A percentile compares a stretch with the other conserved stretches of the same genome.
Conservation (phyloP, 2,888 invertebrate species). For the Fragum fragum region DNA sequence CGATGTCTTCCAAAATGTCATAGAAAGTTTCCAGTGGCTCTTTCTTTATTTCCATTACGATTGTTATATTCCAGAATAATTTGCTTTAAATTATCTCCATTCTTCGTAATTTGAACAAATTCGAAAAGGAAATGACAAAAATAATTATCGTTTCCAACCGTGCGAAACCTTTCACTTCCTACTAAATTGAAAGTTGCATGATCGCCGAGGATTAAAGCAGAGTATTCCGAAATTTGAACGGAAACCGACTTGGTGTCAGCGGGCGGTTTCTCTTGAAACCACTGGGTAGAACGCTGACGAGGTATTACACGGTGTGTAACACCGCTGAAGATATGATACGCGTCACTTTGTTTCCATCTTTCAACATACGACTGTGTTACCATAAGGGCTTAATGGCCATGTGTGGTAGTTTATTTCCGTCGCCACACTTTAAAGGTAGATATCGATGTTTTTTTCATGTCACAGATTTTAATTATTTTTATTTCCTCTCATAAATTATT, state of each 20-base stretch:
- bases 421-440: too few relatives aligned
- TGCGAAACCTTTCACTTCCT: constrained; percentile 40
- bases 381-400: too few relatives aligned
- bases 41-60: constrained; percentile 74
- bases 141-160: constrained; percentile 26
- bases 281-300: not conserved
- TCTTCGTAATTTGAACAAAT: not conserved
- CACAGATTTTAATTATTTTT: too few relatives aligned
- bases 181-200: constrained; percentile 37
- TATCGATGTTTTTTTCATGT: too few relatives aligned
- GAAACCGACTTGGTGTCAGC: constrained; percentile 13
- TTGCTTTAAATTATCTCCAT: constrained; percentile 19
- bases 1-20: constrained; percentile 79
- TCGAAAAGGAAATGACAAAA: constrained; percentile 18
- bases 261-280: not conserved
- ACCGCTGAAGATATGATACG: too few relatives aligned
- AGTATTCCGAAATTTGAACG: constrained; percentile 19
- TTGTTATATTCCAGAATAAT: constrained; percentile 28
- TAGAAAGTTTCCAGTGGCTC: constrained; percentile 77
- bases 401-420: too few relatives aligned
- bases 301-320: too few relatives aligned
- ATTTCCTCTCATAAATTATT: too few relatives aligned
- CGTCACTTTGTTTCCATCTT: too few relatives aligned
- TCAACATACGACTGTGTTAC: too few relatives aligned
- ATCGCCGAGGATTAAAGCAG: not conserved